Percentiles rank a stretch among this genome's conserved stretches.
Conservation (phyloP, 2,113 vertebrate species). For the Coturnix japonica region DNA sequence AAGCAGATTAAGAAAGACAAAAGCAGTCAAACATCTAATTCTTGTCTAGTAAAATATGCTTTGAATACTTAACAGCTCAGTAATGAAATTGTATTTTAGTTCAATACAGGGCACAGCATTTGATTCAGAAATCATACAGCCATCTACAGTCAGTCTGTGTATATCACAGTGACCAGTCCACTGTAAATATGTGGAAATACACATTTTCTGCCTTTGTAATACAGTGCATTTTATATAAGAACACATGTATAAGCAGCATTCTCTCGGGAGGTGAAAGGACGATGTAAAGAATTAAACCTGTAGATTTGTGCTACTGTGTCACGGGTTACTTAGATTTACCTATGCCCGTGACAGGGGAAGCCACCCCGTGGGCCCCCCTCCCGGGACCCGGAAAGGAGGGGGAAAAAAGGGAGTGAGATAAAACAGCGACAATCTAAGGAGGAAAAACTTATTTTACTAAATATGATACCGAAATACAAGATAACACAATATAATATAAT, state of each 20-base stretch:
- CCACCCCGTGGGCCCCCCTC: too few species aligned
- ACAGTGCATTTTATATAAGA: not conserved
- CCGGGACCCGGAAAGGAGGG: too few species aligned
- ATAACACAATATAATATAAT: too few species aligned
- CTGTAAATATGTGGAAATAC: not conserved
- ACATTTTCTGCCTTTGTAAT: not conserved
- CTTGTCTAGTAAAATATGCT: not conserved
- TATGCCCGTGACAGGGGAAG: too few species aligned
- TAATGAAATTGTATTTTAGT: not conserved
- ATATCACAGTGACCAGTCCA: constrained; percentile 45
- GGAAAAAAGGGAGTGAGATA: too few species aligned
- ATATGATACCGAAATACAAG: too few species aligned
- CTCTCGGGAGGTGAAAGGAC: not conserved
- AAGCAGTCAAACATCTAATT: not conserved
- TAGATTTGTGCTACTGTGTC: not conserved
- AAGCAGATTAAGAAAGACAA: not conserved
- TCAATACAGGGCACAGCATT: not conserved
- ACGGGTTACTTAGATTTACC: too few species aligned
- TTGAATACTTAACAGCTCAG: not conserved
- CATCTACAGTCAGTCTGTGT: constrained; percentile 5
- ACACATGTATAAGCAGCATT: not conserved
- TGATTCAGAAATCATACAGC: constrained; percentile 46
- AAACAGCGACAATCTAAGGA: too few species aligned
- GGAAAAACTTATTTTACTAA: too few species aligned
- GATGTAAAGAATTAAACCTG: not conserved